These are phyloP conservation scores for Eulacestoma nigropectus DNA, from an alignment of 2,113 vertebrate species.

Conservation along the genomic window DNA sequence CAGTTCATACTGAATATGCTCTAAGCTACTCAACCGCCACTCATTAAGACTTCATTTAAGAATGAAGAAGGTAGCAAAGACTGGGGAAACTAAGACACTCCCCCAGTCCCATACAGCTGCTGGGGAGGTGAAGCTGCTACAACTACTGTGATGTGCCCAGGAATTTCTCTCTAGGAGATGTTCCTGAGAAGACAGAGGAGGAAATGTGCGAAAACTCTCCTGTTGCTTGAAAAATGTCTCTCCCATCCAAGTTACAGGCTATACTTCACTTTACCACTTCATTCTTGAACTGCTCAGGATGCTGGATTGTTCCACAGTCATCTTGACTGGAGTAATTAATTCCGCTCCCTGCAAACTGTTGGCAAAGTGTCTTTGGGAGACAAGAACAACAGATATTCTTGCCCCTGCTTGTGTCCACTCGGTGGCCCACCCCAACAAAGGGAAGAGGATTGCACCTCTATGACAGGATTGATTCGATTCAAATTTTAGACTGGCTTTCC, in stretches of 20 bases:
- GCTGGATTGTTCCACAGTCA: not conserved
- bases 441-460: not conserved
- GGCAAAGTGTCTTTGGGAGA: not conserved
- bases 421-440: not conserved
- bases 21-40: not conserved
- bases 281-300: not conserved
- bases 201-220: not conserved
- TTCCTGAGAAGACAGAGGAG: not conserved
- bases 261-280: not conserved
- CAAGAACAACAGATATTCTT: not conserved
- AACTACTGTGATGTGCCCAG: not conserved
- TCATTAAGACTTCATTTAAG: not conserved
- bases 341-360: not conserved
- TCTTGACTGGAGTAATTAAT: not conserved
- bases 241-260: not conserved
- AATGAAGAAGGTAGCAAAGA: not conserved
- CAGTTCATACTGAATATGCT: not conserved
- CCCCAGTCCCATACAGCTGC: not conserved
- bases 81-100: not conserved
- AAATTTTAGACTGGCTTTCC: not conserved
- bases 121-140: not conserved
- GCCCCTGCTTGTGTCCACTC: not conserved
- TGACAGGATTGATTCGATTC: not conserved
- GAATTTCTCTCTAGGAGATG: not conserved
- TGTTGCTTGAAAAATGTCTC: not conserved